Base-by-base conservation (phyloP, 2,888 invertebrate genomes). In the Brachypalpus laphriformis region DNA sequence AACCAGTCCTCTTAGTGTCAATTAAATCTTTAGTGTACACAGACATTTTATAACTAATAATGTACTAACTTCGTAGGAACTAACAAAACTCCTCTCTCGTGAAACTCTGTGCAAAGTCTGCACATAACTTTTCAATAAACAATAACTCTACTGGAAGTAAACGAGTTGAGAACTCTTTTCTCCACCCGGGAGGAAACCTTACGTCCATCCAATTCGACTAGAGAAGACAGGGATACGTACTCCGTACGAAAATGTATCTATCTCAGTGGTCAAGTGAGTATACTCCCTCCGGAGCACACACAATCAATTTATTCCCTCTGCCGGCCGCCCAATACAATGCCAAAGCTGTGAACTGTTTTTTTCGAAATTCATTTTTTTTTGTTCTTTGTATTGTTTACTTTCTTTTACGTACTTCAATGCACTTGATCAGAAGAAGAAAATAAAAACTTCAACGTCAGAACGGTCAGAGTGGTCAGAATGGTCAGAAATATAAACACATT, bases 111-210 rank as follows among this genome's bases (percentile, higher is more conserved):
- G 34, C 42, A 72, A 63, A 54, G 56, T 37, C 63, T 56, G 63
- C 51, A 68, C 59, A 75, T 56, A 68, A 81, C 74, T 81, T 75
- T 81, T 68, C 68, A 74, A 80, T 75, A 75, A 81, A 81, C 74
- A 81, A 81, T 81, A 81, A 81, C 61, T 81, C 68, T 47, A 47
- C 66, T 56, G 68, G 47, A 68, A 74, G 59, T 68, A 68, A 75
- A 68, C 74, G 54, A 74, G 61, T 47, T 74, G 54, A 31, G 20
- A 74, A 81, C 40, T 51, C 28, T 11, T 11, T 1, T 3, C 28
- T 28, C 42, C 56, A 20, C n/a, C 57, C 40, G 11, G 25, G 28
- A 63, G 9, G 63, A 8, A 51, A 49, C 47, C 65, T 57, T 49
- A 49, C 49, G 65, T 72, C 56, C 18, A 65, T 56, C 25, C 34